These are phyloP conservation scores for Dascyllus trimaculatus DNA, from an alignment of 2,113 vertebrate genomes.

Conservation along the genomic window DNA sequence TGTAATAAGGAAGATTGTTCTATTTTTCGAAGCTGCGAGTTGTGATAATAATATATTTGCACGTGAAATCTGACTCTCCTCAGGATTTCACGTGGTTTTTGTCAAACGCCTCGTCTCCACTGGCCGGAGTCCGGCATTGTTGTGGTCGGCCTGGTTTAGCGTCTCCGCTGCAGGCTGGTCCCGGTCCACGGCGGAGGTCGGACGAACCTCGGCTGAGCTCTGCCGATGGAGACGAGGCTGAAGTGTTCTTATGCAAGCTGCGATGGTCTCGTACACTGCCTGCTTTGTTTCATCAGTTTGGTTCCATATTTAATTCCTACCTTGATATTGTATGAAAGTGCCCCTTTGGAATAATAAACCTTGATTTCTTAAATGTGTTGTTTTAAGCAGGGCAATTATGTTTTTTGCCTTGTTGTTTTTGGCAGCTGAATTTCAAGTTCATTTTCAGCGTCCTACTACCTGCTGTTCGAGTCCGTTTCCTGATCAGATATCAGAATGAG, in stretches of 20 bases:
- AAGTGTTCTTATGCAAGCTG: slow-evolving; percentile 46
- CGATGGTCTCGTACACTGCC: slow-evolving; percentile 56
- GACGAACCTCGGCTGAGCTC: not conserved
- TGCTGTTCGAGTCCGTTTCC: too few species aligned
- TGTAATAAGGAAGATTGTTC: slow-evolving; percentile 54
- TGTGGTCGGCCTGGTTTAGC: not conserved
- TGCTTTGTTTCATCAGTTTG: slow-evolving; percentile 54
- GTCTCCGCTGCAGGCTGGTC: too few species aligned
- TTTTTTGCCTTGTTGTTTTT: not conserved
- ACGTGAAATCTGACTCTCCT: slow-evolving; percentile 25
- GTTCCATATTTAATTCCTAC: slow-evolving; percentile 64
- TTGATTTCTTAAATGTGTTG: slow-evolving; percentile 48
- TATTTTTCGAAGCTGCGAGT: slow-evolving; percentile 62
- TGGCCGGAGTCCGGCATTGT: not conserved
- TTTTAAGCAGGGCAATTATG: not conserved
- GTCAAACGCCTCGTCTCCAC: slow-evolving; percentile 5
- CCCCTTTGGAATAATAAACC: slow-evolving; percentile 68
- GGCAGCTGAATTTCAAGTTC: not conserved
- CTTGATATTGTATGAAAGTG: slow-evolving; percentile 56
- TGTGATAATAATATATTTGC: slow-evolving; percentile 28
- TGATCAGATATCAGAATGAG: not conserved
- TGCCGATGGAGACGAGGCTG: slow-evolving; percentile 4
- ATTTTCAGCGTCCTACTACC: not conserved
- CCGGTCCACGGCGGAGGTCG: too few species aligned
- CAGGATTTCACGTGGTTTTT: slow-evolving; percentile 18